These are phyloP conservation scores for Magallana angulata DNA, from an alignment of 1,140 invertebrate species.

Conservation along the genomic window DNA sequence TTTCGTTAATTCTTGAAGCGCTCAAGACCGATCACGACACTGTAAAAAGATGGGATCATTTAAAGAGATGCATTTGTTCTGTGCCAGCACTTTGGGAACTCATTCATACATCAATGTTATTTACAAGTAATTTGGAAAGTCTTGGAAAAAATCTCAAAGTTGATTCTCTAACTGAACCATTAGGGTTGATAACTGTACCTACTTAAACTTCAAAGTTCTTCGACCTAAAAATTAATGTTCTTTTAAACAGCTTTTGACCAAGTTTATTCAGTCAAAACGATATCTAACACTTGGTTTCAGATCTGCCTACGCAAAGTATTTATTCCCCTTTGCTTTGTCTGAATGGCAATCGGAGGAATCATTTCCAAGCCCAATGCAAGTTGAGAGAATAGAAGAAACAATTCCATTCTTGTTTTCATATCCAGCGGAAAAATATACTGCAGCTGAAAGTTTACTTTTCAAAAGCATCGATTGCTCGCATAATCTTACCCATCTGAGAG, in stretches of 20 bases:
- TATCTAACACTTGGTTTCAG: not conserved
- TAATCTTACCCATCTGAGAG: slow-evolving; percentile 39
- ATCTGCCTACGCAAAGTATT: not conserved
- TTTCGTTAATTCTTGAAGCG: no score
- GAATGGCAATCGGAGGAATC: not conserved
- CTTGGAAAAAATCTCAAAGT: not conserved
- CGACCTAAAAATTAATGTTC: not conserved
- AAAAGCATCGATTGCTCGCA: slow-evolving; percentile 47
- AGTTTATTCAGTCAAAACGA: not conserved
- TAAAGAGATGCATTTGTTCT: no score
- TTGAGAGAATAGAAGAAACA: not conserved
- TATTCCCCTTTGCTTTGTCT: not conserved
- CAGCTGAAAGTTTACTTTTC: not conserved
- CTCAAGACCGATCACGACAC: no score
- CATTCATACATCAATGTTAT: no score
- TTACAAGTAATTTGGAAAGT: not conserved
- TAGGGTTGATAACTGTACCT: not conserved
- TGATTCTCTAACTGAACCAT: not conserved
- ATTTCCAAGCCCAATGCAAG: not conserved
- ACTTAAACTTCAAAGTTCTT: not conserved
- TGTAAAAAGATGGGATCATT: no score
- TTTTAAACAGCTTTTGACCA: not conserved
- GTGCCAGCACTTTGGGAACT: no score
- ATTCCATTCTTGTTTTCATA: slow-evolving; percentile 36
- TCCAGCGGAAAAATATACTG: not conserved